These are phyloP conservation scores for Rhagologus leucostigma DNA, from an alignment of 2,113 vertebrate genomes.

Conservation along the genomic window DNA sequence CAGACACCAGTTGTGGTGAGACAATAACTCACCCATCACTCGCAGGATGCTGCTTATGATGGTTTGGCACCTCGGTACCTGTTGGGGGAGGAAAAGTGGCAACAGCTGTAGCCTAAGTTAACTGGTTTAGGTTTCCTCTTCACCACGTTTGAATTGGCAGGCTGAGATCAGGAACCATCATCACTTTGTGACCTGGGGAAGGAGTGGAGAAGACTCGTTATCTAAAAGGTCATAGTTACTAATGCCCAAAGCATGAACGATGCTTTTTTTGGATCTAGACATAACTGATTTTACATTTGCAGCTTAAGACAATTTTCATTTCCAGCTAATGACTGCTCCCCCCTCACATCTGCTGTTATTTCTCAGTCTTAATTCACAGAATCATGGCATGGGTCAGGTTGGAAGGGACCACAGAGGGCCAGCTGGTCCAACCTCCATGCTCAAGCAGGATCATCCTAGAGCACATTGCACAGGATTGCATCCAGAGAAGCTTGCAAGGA, in stretches of 20 bases:
- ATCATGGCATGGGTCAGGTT: too few relatives aligned
- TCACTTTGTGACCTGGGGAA: neutral
- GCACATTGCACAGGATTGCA: neutral
- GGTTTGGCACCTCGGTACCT: neutral
- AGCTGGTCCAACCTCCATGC: neutral
- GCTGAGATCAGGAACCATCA: neutral
- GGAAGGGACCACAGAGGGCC: neutral
- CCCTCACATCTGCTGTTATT: neutral
- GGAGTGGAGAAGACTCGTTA: neutral
- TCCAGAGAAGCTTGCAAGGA: neutral
- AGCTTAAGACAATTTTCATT: neutral
- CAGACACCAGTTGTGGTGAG: fast-evolving
- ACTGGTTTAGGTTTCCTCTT: neutral
- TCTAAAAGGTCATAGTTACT: neutral
- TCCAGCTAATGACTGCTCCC: neutral
- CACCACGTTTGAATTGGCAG: neutral
- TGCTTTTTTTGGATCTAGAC: neutral
- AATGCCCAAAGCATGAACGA: neutral
- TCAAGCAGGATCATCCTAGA: neutral
- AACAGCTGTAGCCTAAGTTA: neutral
- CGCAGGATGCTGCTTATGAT: fast-evolving
- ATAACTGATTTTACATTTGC: neutral
- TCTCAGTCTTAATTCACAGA: neutral
- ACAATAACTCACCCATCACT: fast-evolving
- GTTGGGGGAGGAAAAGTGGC: neutral